phyloP scores from a whole-genome alignment of 2,113 vertebrate genomes.

The Oncorhynchus gorbuscha region DNA sequence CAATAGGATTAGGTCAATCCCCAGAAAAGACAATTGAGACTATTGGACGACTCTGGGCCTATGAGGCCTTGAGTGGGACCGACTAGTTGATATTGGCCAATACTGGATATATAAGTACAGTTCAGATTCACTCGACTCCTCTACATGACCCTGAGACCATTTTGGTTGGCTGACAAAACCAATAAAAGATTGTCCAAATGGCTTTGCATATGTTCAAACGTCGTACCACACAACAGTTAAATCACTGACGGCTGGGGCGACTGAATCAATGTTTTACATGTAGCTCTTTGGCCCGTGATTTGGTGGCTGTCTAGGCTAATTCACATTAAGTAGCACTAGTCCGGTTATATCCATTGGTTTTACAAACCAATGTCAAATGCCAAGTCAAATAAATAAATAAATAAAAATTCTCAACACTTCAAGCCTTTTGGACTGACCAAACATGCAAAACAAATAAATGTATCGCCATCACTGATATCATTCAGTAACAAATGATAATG shows the following conservation, averaged over 20 bases:
- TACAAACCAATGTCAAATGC: background rate
- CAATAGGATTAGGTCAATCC: background rate
- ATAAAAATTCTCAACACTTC: background rate
- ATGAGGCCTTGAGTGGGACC: background rate
- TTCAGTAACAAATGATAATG: background rate
- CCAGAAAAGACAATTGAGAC: background rate
- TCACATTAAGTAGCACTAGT: background rate
- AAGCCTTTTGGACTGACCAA: background rate
- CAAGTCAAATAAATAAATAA: background rate
- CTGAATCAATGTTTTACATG: slow-evolving; percentile 22
- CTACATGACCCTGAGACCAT: slow-evolving; percentile 44
- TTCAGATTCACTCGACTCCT: background rate
- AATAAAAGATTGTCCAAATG: slow-evolving; percentile 26
- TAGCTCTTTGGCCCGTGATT: background rate
- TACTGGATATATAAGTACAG: no score
- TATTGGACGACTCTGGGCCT: background rate
- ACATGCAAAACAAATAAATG: background rate
- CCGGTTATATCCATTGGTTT: background rate
- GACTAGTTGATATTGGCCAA: background rate
- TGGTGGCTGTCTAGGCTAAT: slow-evolving; percentile 13
- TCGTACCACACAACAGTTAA: slow-evolving; percentile 18
- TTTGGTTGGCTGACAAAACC: slow-evolving; percentile 41
- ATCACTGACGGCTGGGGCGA: slow-evolving; percentile 16
- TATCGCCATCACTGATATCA: background rate
- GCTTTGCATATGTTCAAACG: slow-evolving; percentile 33